Conservation (phyloP, 2,888 invertebrate genomes). For the Archips xylosteana region DNA sequence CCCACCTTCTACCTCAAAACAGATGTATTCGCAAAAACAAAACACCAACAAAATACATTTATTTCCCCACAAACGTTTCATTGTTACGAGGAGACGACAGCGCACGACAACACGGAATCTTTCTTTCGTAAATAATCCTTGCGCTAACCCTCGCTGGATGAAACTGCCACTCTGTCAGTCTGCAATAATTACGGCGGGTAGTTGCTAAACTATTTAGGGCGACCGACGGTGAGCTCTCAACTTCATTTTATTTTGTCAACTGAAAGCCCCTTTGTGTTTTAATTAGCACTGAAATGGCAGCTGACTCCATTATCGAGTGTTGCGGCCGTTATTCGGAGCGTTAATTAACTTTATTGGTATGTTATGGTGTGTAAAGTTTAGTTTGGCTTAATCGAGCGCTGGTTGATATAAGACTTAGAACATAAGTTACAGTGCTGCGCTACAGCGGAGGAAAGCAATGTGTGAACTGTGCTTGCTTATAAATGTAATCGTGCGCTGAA, state of each 20-base stretch:
- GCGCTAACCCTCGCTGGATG: conserved; percentile 38
- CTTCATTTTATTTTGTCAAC: conserved; percentile 70
- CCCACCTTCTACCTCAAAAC: neutral
- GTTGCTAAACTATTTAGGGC: conserved; percentile 73
- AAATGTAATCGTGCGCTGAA: conserved; percentile 36
- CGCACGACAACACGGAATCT: conserved; percentile 14
- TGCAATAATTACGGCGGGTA: conserved; percentile 67
- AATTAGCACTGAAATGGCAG: conserved; percentile 61
- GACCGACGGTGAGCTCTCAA: conserved; percentile 57
- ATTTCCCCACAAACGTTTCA: conserved; percentile 23
- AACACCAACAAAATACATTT: conserved; percentile 19
- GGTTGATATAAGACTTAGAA: conserved; percentile 22
- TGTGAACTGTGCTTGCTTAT: conserved; percentile 24
- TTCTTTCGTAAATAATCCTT: conserved; percentile 31
- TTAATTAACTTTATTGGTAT: conserved; percentile 42
- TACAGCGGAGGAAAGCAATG: conserved; percentile 18
- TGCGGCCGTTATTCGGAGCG: conserved; percentile 47
- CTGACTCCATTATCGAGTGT: conserved; percentile 45
- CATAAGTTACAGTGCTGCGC: conserved; percentile 22
- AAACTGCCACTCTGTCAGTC: conserved; percentile 50
- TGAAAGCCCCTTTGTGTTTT: conserved; percentile 73
- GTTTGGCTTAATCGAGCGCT: conserved; percentile 26
- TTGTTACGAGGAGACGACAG: conserved; percentile 23
- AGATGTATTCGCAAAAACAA: conserved; percentile 28
- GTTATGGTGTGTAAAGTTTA: conserved; percentile 33